phyloP scores from a whole-genome alignment of 1,140 invertebrate species.

The Drosophila yakuba region DNA sequence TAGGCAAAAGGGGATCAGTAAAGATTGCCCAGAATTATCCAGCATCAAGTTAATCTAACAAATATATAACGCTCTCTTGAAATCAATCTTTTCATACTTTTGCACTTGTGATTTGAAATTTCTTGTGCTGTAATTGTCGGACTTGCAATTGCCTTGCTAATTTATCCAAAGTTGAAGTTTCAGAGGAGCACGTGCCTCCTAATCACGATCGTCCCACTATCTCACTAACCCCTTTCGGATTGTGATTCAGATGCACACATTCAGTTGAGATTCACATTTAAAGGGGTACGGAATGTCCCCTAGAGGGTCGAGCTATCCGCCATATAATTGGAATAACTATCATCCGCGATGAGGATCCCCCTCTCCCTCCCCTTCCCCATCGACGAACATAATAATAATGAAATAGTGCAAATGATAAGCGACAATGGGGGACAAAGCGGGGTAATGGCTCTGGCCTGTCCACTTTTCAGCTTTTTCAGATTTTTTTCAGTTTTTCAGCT shows the following conservation, averaged over 20 bases:
- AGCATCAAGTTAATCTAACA: too few relatives aligned
- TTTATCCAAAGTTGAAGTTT: slow-evolving; percentile 30
- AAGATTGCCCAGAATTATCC: too few relatives aligned
- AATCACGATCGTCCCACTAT: slow-evolving; percentile 14
- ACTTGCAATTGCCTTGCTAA: neutral
- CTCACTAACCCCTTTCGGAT: slow-evolving; percentile 22
- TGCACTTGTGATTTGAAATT: too few relatives aligned
- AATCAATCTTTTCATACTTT: too few relatives aligned
- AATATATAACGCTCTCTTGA: too few relatives aligned
- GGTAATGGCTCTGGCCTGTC: slow-evolving; percentile 29
- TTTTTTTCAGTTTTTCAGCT: slow-evolving; percentile 5
- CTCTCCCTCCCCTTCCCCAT: slow-evolving; percentile 15
- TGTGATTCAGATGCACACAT: neutral
- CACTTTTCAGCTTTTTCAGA: neutral
- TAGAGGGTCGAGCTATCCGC: slow-evolving; percentile 27
- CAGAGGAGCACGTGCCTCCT: slow-evolving; percentile 21
- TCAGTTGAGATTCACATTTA: neutral
- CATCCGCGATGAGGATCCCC: slow-evolving; percentile 28
- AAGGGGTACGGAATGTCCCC: slow-evolving; percentile 20
- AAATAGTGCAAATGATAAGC: slow-evolving; percentile 61
- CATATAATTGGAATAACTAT: slow-evolving; percentile 52
- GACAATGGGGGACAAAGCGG: slow-evolving; percentile 9
- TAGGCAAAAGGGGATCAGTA: neutral
- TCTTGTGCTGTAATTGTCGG: neutral
- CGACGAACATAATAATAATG: slow-evolving; percentile 57